Conservation (phyloP, 2,797 vertebrate genomes). For the Argya squamiceps region DNA sequence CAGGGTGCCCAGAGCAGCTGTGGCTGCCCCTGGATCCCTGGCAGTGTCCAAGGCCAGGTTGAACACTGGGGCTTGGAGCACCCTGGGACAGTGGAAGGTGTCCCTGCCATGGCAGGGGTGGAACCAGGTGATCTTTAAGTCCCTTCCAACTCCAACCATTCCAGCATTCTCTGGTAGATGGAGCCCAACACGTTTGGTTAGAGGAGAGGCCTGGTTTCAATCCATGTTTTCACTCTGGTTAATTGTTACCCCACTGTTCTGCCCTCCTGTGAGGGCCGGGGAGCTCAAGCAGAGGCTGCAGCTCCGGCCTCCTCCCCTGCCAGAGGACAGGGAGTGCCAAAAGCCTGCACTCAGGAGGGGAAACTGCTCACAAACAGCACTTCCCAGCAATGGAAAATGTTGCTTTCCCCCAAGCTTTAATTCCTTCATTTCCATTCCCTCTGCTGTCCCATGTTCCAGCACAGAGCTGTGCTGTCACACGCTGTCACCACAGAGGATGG, state of each 20-base stretch:
- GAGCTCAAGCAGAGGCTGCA: background rate
- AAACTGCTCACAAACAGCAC: background rate
- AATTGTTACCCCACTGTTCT: fast-evolving
- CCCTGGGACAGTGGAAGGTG: fast-evolving
- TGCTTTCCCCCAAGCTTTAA: background rate
- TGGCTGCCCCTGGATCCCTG: background rate
- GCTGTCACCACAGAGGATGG: background rate
- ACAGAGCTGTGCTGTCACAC: background rate
- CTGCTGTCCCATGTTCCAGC: fast-evolving
- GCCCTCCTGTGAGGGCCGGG: background rate
- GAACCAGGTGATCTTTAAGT: background rate
- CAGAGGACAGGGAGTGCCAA: background rate
- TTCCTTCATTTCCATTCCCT: background rate
- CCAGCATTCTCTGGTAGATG: background rate
- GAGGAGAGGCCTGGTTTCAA: background rate
- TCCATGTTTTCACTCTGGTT: fast-evolving
- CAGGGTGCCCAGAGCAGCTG: background rate
- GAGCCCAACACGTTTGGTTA: background rate
- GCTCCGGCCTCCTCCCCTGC: background rate
- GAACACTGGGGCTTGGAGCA: fast-evolving
- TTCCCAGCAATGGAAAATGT: background rate
- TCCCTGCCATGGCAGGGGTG: background rate
- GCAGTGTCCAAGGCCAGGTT: fast-evolving
- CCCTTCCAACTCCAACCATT: background rate
- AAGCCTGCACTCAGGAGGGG: background rate